phyloP scores from a whole-genome alignment of 2,113 vertebrate genomes.

The Gymnorhina tibicen region DNA sequence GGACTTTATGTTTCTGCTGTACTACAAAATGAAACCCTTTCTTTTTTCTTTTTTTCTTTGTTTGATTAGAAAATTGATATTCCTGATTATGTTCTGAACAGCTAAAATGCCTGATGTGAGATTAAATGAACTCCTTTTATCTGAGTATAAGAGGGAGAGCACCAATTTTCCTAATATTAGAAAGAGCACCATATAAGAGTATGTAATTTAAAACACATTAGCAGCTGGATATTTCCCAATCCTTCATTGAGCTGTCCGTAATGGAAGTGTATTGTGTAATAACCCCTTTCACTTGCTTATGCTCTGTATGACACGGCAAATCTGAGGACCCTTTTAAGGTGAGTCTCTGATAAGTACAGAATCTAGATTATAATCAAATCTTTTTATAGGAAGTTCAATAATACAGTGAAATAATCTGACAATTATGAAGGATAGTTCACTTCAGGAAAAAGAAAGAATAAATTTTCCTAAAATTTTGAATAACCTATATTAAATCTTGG shows the following conservation, averaged over 20 bases:
- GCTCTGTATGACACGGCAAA: background rate
- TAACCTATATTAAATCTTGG: background rate
- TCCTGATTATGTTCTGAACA: background rate
- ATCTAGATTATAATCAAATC: background rate
- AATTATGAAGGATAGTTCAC: background rate
- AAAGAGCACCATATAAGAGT: background rate
- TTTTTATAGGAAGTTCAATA: background rate
- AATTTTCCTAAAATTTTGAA: background rate
- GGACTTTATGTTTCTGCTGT: background rate
- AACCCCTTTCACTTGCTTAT: background rate
- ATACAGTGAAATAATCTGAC: background rate
- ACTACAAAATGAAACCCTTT: background rate
- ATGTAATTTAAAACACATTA: conserved; percentile 54
- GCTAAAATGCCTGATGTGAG: background rate
- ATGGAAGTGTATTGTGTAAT: background rate
- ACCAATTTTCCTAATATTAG: conserved; percentile 25
- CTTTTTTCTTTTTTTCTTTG: background rate
- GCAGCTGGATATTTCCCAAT: background rate
- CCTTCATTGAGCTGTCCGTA: background rate
- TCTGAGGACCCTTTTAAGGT: background rate
- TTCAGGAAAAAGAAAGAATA: background rate
- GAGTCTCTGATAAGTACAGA: background rate
- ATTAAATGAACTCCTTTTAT: background rate
- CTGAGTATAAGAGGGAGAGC: background rate
- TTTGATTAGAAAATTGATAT: background rate